Percentiles rank a stretch among this genome's conserved stretches.
Evolutionary conservation across 2,888 invertebrate species (phyloP).

Genomic region (Patella pellucida): DNA sequence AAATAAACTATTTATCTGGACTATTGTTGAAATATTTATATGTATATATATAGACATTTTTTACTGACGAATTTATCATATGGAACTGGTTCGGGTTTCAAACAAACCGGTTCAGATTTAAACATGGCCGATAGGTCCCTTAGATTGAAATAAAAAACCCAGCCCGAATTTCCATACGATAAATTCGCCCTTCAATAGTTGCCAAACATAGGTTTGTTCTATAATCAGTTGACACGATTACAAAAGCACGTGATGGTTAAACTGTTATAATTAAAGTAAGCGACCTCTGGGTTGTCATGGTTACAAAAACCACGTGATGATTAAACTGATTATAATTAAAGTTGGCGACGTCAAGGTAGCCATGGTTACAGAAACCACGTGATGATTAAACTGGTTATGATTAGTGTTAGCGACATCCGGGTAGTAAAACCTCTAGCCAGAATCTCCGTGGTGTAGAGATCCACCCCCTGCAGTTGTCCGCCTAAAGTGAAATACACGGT

Average conservation of each 20-base stretch:
- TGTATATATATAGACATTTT: too few relatives aligned
- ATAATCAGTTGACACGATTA: too few relatives aligned
- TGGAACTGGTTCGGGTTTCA: too few relatives aligned
- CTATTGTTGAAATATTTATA: too few relatives aligned
- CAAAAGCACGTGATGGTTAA: background rate
- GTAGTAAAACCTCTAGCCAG: background rate
- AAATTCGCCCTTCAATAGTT: too few relatives aligned
- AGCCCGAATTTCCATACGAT: too few relatives aligned
- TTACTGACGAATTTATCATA: too few relatives aligned
- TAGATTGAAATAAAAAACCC: too few relatives aligned
- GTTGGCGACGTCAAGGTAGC: background rate
- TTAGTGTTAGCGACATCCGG: background rate
- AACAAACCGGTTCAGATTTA: too few relatives aligned
- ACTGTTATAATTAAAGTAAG: background rate
- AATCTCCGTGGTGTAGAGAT: background rate
- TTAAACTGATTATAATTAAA: background rate
- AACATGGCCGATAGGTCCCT: too few relatives aligned
- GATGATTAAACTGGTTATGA: background rate
- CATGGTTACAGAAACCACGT: background rate
- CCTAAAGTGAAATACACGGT: constrained; percentile 5
- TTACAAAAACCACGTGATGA: background rate
- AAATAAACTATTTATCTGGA: too few relatives aligned
- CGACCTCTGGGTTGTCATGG: background rate
- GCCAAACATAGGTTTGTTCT: too few relatives aligned
- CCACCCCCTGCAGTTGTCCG: background rate